Percentiles rank a stretch among this genome's conserved stretches.
These are phyloP conservation scores for Magallana angulata DNA, from an alignment of 1,140 invertebrate genomes.

Conservation along the genomic window DNA sequence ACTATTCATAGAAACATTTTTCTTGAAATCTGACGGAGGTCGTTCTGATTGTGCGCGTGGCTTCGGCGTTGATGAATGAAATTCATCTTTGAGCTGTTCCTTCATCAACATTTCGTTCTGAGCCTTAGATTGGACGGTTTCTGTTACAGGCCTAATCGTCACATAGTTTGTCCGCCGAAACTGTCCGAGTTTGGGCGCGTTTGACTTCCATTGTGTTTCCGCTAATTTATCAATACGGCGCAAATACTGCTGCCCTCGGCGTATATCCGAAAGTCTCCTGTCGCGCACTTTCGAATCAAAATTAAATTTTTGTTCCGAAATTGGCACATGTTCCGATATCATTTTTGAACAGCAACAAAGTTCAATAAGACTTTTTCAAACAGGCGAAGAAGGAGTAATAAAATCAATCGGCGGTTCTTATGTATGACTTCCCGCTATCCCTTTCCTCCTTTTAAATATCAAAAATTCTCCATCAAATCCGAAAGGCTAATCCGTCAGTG, in stretches of 20 bases:
- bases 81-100: not conserved
- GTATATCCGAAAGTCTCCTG: constrained; percentile 40
- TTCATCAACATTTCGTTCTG: constrained; percentile 33
- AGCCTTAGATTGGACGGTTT: constrained; percentile 24
- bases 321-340: constrained; percentile 30
- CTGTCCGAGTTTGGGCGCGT: constrained; percentile 18
- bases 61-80: not conserved
- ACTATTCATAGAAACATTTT: not conserved
- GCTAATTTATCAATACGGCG: constrained; percentile 45
- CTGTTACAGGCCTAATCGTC: constrained; percentile 37
- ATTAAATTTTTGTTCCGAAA: constrained; percentile 20
- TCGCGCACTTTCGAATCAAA: constrained; percentile 37
- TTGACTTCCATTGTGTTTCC: constrained; percentile 43
- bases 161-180: constrained; percentile 16
- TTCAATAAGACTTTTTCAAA: not conserved
- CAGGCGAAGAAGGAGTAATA: not conserved
- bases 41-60: constrained; percentile 8
- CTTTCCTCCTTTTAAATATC: not conserved
- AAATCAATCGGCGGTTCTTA: constrained; percentile 1
- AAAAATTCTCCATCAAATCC: constrained; percentile 20
- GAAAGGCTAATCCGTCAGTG: constrained; percentile 3
- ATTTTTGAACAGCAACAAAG: constrained; percentile 7
- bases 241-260: constrained; percentile 44
- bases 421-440: not conserved
- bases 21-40: not conserved